Conservation (phyloP, 2,113 vertebrate genomes). For the Atrichornis clamosus region DNA sequence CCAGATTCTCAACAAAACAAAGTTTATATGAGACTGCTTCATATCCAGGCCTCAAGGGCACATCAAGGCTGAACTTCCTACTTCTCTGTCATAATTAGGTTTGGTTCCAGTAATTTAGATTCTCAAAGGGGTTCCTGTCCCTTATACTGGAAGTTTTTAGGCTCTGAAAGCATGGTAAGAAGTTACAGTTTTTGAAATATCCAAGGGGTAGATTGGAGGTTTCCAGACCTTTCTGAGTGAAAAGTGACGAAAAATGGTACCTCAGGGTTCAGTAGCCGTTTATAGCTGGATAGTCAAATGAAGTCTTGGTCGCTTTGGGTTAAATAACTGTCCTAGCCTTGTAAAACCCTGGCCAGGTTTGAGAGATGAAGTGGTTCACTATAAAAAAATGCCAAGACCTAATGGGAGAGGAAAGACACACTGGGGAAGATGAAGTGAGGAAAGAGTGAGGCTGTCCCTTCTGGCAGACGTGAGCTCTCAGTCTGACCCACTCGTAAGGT, state of each 20-base stretch:
- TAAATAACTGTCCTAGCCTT: background rate
- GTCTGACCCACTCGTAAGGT: background rate
- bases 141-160: background rate
- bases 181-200: background rate
- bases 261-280: background rate
- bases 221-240: background rate
- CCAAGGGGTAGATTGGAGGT: background rate
- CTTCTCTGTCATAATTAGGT: background rate
- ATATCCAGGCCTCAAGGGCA: background rate
- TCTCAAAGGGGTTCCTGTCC: background rate
- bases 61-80: background rate
- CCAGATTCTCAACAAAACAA: background rate
- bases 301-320: background rate
- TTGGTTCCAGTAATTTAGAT: background rate
- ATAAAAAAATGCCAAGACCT: background rate
- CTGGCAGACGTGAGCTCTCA: background rate
- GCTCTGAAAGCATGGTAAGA: background rate
- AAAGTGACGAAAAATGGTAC: background rate
- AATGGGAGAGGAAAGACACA: background rate
- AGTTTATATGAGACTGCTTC: background rate
- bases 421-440: background rate
- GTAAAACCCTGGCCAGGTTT: background rate
- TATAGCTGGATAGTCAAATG: background rate
- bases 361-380: background rate
- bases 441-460: background rate